Conservation (phyloP, 23 tunicate genomes). For the Halocynthia roretzi region DNA sequence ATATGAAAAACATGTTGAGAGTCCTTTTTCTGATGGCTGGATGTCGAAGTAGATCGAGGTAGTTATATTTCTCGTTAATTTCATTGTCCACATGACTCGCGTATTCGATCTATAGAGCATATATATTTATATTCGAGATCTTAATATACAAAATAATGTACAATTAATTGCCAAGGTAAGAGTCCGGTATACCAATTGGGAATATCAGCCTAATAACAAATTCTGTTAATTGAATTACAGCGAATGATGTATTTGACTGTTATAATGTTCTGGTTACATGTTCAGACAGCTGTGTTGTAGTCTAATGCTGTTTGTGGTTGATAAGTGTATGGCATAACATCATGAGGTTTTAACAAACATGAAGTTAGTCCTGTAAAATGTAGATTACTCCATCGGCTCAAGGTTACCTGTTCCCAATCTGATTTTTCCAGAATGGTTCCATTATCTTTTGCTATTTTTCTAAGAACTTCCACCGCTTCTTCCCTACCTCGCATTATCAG, state of each 20-base stretch:
- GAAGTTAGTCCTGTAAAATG: neutral
- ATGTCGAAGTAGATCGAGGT: slow-evolving; percentile 5
- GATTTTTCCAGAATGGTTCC: slow-evolving; percentile 15
- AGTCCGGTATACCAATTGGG: too few relatives aligned
- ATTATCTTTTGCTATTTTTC: slow-evolving; percentile 17
- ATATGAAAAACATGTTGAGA: slow-evolving; percentile 6
- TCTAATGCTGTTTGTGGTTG: too few relatives aligned
- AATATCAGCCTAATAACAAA: too few relatives aligned
- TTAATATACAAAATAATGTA: neutral
- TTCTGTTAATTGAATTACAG: too few relatives aligned
- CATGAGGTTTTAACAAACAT: neutral
- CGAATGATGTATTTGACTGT: too few relatives aligned
- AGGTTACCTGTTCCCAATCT: neutral
- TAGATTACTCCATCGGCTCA: neutral
- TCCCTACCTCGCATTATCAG: slow-evolving; percentile 11
- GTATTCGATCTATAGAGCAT: neutral
- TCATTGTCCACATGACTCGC: neutral
- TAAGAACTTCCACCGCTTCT: slow-evolving; percentile 13
- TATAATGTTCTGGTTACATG: too few relatives aligned
- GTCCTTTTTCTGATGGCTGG: neutral
- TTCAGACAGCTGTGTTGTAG: too few relatives aligned
- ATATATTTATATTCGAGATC: neutral
- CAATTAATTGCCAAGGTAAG: too few relatives aligned
- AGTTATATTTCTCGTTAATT: neutral
- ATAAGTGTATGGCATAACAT: too few relatives aligned